Base-by-base conservation (phyloP, 2,797 vertebrate genomes). In the Novumbra hubbsi region DNA sequence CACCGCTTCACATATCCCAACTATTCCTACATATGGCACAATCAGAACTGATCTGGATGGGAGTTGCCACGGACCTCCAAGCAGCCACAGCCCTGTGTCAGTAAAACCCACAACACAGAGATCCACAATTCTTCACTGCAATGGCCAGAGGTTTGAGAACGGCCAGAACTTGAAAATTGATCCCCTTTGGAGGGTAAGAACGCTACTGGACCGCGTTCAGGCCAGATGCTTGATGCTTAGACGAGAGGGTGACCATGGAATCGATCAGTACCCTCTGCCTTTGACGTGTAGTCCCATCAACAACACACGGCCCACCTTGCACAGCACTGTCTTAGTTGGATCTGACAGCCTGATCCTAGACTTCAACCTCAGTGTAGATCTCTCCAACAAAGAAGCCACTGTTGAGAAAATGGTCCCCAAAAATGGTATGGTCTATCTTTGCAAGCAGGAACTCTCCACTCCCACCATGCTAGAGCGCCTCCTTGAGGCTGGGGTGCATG, bases 381-480 rank as follows among this genome's bases (percentile, higher is more conserved):
- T 86, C 34, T 85, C 82, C 0, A 83, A 87, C 74, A 92, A 92
- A 85, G 93, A 94, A 74, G 83, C 84, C 24, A 73, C 88, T 1
- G 85, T 93, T 0, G 89, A 92, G 80, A 91, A 90, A 80, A 92
- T 94, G 88, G 90, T 88, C 38, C 89, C 90, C 48, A 86, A 73
- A 75, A 90, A 88, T 21, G 89, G 92, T 4, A 90, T 88, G 86
- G 87, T 92, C 30, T 94, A 93, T 80, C 92, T 95, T 60, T 94
- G 93, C 83, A 94, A 92, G 76, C 93, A 93, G 76, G 92, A 94
- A 64, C 92, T 94, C 19, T 94, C 93, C 65, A 94, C 93, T 11
- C 93, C 93, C 7, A 90, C 90, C 0, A 93, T 94, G 92, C 79
- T 95, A 0, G 92, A 94, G 70, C 90, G 88, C 32, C 91, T 95